Conservation (phyloP, 2,113 vertebrate genomes). For the Myiozetetes cayanensis region DNA sequence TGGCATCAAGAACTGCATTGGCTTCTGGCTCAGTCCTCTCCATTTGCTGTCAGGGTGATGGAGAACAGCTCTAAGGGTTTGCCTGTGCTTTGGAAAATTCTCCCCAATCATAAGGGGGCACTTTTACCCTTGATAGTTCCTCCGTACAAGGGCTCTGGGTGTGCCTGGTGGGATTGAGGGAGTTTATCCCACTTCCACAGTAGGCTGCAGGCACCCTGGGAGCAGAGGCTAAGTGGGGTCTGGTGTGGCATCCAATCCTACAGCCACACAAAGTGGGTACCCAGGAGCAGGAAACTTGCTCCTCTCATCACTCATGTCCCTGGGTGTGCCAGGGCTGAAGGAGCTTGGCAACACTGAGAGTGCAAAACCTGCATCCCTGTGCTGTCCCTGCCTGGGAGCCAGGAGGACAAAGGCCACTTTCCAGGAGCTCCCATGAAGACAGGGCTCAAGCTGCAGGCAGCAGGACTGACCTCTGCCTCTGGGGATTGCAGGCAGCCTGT, state of each 20-base stretch:
- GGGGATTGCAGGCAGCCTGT: background rate
- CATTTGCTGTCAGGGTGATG: background rate
- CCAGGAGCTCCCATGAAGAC: background rate
- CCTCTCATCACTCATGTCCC: background rate
- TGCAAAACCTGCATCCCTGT: background rate
- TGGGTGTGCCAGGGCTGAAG: background rate
- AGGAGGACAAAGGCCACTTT: background rate
- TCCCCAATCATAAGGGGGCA: accelerated
- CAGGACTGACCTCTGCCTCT: background rate
- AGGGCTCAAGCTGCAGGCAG: background rate
- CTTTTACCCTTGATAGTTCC: background rate
- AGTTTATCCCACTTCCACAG: background rate
- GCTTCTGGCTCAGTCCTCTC: background rate
- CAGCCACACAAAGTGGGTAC: background rate
- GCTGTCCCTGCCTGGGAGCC: background rate
- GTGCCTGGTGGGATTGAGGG: accelerated
- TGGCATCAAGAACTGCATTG: background rate
- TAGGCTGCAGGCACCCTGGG: background rate
- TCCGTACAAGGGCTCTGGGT: background rate
- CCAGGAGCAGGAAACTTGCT: background rate
- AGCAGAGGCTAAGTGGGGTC: background rate
- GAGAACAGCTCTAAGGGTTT: background rate
- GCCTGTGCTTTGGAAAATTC: background rate
- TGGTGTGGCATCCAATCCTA: background rate
- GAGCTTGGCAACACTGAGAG: background rate